Evolutionary conservation across 1,140 invertebrate genomes (phyloP).

Genomic region (Goniozus legneri): DNA sequence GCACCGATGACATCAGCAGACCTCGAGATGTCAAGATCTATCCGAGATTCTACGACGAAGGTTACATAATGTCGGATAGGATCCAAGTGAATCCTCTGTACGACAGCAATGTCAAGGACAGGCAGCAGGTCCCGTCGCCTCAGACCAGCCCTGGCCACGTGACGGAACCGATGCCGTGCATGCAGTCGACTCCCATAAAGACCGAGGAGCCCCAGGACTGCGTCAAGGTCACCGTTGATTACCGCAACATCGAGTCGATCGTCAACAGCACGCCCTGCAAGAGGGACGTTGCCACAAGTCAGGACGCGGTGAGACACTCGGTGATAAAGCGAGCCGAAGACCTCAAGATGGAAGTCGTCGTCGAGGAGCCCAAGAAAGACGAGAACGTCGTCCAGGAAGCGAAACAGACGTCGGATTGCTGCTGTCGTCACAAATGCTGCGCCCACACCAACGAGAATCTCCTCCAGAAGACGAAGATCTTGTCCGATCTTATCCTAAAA

Average conservation of each 20-base stretch:
- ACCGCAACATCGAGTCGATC: slow-evolving; percentile 52
- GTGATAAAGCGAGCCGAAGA: slow-evolving; percentile 48
- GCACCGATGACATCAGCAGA: slow-evolving; percentile 28
- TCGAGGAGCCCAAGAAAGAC: slow-evolving; percentile 17
- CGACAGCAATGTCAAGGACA: slow-evolving; percentile 16
- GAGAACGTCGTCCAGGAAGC: neutral
- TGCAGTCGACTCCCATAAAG: slow-evolving; percentile 50
- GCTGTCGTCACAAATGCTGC: slow-evolving; percentile 47
- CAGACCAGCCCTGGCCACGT: slow-evolving; percentile 31
- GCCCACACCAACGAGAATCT: slow-evolving; percentile 41
- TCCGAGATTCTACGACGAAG: slow-evolving; percentile 41
- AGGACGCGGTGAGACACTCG: slow-evolving; percentile 41
- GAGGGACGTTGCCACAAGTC: slow-evolving; percentile 22
- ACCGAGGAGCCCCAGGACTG: slow-evolving; percentile 33
- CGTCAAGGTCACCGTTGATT: slow-evolving; percentile 44
- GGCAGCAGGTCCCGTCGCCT: slow-evolving; percentile 21
- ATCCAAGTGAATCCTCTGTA: slow-evolving; percentile 33
- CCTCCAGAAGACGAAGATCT: slow-evolving; percentile 45
- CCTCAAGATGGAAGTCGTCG: slow-evolving; percentile 35
- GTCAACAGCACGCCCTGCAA: slow-evolving; percentile 43
- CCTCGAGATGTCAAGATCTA: slow-evolving; percentile 32
- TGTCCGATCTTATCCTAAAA: slow-evolving; percentile 48
- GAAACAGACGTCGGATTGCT: slow-evolving; percentile 27
- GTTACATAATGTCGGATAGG: slow-evolving; percentile 38
- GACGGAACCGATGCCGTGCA: slow-evolving; percentile 29